A percentile compares a stretch with the other conserved stretches of the same genome.
phyloP scores from a whole-genome alignment of 2,113 vertebrate genomes.

The Dryoscopus gambensis region DNA sequence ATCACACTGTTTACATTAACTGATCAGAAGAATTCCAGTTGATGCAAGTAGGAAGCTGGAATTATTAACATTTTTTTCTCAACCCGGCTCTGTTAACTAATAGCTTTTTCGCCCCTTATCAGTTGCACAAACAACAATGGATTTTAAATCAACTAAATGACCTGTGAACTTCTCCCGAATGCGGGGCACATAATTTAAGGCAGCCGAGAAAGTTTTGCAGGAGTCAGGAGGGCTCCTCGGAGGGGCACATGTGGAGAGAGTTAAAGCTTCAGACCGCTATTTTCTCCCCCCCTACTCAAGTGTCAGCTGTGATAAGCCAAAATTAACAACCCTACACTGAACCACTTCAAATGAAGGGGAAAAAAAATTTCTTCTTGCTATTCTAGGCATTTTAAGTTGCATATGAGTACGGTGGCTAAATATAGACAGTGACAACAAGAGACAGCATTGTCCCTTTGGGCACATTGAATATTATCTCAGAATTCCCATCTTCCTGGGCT shows the following conservation, averaged over 20 bases:
- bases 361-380: conserved; percentile 23
- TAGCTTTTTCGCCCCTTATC: conserved; percentile 40
- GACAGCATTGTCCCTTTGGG: conserved; percentile 43
- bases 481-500: conserved; percentile 55
- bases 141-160: conserved; percentile 43
- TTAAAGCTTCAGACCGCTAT: conserved; percentile 20
- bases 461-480: conserved; percentile 34
- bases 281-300: neutral
- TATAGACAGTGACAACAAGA: conserved; percentile 56
- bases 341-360: conserved; percentile 50
- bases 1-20: conserved; percentile 5
- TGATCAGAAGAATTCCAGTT: neutral
- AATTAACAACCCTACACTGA: conserved; percentile 52
- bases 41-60: neutral
- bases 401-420: conserved; percentile 38
- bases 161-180: conserved; percentile 1
- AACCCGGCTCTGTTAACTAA: neutral
- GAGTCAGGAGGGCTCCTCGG: neutral
- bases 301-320: conserved; percentile 63
- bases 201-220: neutral
- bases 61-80: neutral
- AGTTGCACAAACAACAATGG: conserved; percentile 61
- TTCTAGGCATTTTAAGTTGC: conserved; percentile 61
- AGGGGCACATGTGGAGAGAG: conserved; percentile 51
- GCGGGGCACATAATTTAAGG: neutral